These are phyloP conservation scores for Phoronis australis DNA, from an alignment of 2,888 invertebrate species.

Conservation along the genomic window DNA sequence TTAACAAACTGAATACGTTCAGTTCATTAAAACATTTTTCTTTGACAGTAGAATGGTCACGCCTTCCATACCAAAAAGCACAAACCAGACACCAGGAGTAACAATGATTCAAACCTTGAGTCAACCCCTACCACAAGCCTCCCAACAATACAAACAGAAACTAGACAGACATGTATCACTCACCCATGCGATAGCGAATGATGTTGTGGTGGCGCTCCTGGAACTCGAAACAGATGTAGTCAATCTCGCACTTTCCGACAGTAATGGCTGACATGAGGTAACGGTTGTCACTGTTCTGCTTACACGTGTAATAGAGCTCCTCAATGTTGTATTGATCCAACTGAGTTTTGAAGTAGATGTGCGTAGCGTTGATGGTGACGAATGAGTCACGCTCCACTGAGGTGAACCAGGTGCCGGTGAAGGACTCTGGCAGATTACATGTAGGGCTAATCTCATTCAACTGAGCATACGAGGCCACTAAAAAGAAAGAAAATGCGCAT, in stretches of 20 bases:
- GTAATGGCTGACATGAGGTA: constrained; percentile 95
- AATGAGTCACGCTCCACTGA: constrained; percentile 89
- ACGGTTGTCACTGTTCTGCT: constrained; percentile 82
- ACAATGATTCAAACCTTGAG: no score
- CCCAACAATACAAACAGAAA: no score
- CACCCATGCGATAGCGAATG: constrained; percentile 68
- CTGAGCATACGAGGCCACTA: constrained; percentile 1
- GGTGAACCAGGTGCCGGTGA: constrained; percentile 92
- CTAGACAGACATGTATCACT: constrained; percentile 17
- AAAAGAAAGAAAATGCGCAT: not conserved
- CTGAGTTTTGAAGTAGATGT: constrained; percentile 91
- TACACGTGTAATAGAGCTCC: constrained; percentile 87
- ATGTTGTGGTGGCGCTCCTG: constrained; percentile 92
- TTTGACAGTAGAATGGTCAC: no score
- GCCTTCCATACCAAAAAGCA: no score
- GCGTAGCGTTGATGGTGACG: constrained; percentile 79
- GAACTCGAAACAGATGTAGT: constrained; percentile 95
- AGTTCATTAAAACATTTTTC: no score
- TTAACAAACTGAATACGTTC: no score
- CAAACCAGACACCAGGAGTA: no score
- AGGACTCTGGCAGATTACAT: constrained; percentile 88
- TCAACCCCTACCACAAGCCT: no score
- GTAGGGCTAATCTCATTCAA: constrained; percentile 61
- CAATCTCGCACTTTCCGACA: constrained; percentile 94
- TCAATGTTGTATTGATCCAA: constrained; percentile 72